Conservation (phyloP, 2,797 vertebrate genomes). For the Euthynnus affinis region DNA sequence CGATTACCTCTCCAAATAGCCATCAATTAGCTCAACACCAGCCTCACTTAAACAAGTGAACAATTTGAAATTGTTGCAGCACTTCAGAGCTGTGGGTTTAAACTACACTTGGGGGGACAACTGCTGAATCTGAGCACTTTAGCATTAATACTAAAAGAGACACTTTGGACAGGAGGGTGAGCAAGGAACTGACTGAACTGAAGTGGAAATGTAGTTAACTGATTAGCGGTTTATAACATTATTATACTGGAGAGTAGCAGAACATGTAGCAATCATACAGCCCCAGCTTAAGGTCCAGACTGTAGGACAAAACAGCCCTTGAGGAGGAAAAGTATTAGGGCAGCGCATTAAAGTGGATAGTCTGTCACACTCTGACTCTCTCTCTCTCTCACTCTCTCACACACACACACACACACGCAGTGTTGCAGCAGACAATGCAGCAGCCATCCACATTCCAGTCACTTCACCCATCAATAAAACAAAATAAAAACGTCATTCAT, state of each 20-base stretch:
- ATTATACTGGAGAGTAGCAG: not conserved
- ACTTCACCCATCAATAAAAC: conserved; percentile 41
- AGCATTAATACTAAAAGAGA: conserved; percentile 25
- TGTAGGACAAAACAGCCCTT: conserved; percentile 25
- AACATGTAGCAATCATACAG: conserved; percentile 13
- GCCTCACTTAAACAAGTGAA: not conserved
- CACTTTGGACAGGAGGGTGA: conserved; percentile 13
- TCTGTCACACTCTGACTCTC: conserved; percentile 2
- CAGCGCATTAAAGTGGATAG: conserved; percentile 41
- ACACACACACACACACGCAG: not conserved
- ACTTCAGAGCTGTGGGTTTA: conserved; percentile 28
- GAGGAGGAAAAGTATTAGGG: conserved; percentile 26
- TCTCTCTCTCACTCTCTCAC: not conserved
- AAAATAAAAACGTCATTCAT: conserved; percentile 42
- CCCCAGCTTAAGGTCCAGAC: conserved; percentile 2
- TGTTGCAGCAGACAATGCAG: conserved; percentile 64
- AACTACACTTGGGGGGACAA: conserved; percentile 2
- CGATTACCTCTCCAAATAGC: not conserved
- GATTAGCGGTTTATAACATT: conserved; percentile 26
- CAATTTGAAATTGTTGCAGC: conserved; percentile 2
- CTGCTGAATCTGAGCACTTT: conserved; percentile 13
- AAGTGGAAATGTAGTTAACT: conserved; percentile 14
- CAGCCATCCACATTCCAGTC: conserved; percentile 56
- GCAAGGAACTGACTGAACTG: not conserved
- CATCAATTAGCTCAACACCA: conserved; percentile 3